phyloP scores from a whole-genome alignment of 2,797 vertebrate species.

The Muscicapa striata region DNA sequence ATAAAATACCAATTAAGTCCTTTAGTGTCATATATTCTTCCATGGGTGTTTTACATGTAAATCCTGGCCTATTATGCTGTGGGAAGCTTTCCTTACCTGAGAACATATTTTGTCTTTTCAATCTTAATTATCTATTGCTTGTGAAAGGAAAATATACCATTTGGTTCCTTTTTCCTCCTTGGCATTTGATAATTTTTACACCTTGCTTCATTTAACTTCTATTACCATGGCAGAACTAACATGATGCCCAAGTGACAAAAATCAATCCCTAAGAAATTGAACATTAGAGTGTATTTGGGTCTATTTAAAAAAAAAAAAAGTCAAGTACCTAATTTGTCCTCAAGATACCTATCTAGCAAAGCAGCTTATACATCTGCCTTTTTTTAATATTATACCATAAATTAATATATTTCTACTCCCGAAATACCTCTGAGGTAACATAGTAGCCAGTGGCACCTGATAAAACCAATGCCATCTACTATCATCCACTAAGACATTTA shows the following conservation, averaged over 20 bases:
- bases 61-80: not conserved
- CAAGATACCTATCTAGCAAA: not conserved
- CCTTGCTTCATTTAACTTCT: not conserved
- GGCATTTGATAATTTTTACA: not conserved
- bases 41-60: fast-evolving
- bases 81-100: not conserved
- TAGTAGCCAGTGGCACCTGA: not conserved
- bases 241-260: not conserved
- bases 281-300: fast-evolving
- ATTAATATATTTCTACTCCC: not conserved
- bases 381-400: not conserved
- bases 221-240: not conserved
- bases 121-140: not conserved
- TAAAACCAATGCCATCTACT: not conserved
- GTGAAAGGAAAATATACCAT: not conserved
- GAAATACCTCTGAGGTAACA: not conserved
- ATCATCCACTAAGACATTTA: not conserved
- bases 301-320: not conserved
- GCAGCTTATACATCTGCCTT: not conserved
- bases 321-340: not conserved
- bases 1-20: not conserved
- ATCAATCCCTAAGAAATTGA: not conserved
- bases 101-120: not conserved
- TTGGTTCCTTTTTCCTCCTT: not conserved
- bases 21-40: not conserved